Evolutionary conservation across 2,888 invertebrate species (phyloP), one percentile per base, ranked within the genome.

Genomic region (Busseola fusca): DNA sequence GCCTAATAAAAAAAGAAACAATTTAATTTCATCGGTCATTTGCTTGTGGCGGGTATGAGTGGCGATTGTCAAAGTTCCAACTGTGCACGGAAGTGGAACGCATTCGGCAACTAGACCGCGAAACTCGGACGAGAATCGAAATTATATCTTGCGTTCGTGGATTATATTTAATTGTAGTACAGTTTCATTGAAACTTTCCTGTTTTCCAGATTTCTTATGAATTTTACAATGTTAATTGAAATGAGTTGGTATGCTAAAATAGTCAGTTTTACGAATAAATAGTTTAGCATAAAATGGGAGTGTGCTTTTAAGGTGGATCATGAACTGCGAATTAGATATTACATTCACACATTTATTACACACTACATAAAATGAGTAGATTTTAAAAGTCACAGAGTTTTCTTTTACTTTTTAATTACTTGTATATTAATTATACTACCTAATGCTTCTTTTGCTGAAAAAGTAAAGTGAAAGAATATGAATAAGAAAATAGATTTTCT

Each of bases 41-140:
- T 84, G 74, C 52, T 82, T 67, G 74, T 73, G 77, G 74, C 68
- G 65, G 66, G 69, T 76, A 71, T 78, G 77, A 83, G 80, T 78
- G 76, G 66, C 64, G 69, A 73, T 85, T 87, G 87, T 86, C 85
- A 84, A 79, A 81, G 84, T 86, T 87, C 86, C 86, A 85, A 85
- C 76, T 68, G 69, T 57, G 74, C 57, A 42, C 70, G 57, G 71
- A 80, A 83, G 71, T 79, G 75, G 85, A 74, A 71, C 86, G 76
- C 81, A 80, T 86, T 87, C 86, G 85, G 85, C 87, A 87, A 86
- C 79, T 75, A 65, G 75, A 76, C 81, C 79, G 65, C 78, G 75
- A 76, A 82, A 75, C 76, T 84, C 69, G 66, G 67, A 71, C 77
- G 63, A 57, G 64, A 66, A 75, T 71, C 73, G 81, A 70, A 80